Evolutionary conservation across 2,113 vertebrate genomes (phyloP), one percentile per base, ranked within the genome.

Genomic region (Ammodytes dubius): DNA sequence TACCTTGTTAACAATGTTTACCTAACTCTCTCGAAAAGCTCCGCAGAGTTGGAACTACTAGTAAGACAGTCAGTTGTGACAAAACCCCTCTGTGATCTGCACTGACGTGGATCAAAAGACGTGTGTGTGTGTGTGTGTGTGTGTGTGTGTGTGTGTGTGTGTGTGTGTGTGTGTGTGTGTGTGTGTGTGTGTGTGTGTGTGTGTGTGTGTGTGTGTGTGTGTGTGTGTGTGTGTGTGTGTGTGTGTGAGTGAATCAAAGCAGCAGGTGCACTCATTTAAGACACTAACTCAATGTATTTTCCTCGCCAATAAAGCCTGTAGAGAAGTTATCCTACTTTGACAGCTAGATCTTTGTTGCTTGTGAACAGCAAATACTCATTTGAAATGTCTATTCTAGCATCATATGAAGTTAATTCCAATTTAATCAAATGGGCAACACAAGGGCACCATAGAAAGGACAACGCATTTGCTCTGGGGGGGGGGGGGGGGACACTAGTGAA

Each of bases 1-100:
- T 50, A 77, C 67, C 88, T 88, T 91, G 91, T 91, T 91, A 92
- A 92, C 91, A 92, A 74, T 91, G 90, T 94, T 93, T 91, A 94
- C 88, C 79, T 74, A 88, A 88, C 91, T 88, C 89, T 90, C 82
- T 74, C 77, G 85, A 90, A 90, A 86, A 90, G 83, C 90, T 87
- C 80, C 81, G 72, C 79, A 81, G 84, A 84, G 89, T 90, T 88
- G 86, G 79, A 92, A 91, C 88, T 88, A 86, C 85, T 71, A 78
- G 85, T 90, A 64, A 74, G 84, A 86, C 79, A 83, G 71, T 82
- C 70, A n/a, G 72, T 53, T 87, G 89, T 69, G 85, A 91, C 88
- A 90, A 91, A 89, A 79, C 78, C 74, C 70, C 79, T 66, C 78
- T 89, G 89, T 90, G 87, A 91, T 90, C 85, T 85, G 82, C 47